A percentile compares a stretch with the other conserved stretches of the same genome.
Conservation (phyloP, 2,888 invertebrate species). For the Chalcis sispes region DNA sequence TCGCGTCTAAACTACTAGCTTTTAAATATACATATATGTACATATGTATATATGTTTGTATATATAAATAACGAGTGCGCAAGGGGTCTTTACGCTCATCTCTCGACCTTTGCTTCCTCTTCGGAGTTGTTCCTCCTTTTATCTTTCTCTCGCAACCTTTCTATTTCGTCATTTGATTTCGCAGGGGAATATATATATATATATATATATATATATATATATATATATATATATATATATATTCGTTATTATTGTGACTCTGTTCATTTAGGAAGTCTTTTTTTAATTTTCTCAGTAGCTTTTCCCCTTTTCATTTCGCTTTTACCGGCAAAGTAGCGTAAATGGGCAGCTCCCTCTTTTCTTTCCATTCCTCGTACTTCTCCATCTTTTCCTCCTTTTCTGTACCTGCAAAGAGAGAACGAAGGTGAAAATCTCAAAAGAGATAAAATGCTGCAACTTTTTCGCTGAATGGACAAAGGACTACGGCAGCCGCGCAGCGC, state of each 20-base stretch:
- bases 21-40: background rate
- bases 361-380: constrained; percentile 55
- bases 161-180: constrained; percentile 57
- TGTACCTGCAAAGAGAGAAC: constrained; percentile 49
- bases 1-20: constrained; percentile 66
- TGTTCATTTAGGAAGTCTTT: constrained; percentile 54
- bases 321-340: constrained; percentile 12
- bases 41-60: background rate
- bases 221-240: too few species aligned
- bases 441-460: constrained; percentile 65
- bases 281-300: constrained; percentile 56
- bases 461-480: constrained; percentile 66
- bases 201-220: too few species aligned
- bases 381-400: constrained; percentile 15
- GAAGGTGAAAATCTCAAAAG: constrained; percentile 66
- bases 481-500: constrained; percentile 9
- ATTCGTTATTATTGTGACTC: constrained; percentile 33
- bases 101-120: constrained; percentile 30
- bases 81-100: constrained; percentile 58
- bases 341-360: too few species aligned
- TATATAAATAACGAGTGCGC: constrained; percentile 63
- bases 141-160: background rate
- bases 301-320: constrained; percentile 43
- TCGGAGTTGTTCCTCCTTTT: background rate
- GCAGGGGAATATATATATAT: constrained; percentile 8